These are phyloP conservation scores for Valencia hispanica DNA, from an alignment of 2,797 vertebrate genomes.

Conservation along the genomic window DNA sequence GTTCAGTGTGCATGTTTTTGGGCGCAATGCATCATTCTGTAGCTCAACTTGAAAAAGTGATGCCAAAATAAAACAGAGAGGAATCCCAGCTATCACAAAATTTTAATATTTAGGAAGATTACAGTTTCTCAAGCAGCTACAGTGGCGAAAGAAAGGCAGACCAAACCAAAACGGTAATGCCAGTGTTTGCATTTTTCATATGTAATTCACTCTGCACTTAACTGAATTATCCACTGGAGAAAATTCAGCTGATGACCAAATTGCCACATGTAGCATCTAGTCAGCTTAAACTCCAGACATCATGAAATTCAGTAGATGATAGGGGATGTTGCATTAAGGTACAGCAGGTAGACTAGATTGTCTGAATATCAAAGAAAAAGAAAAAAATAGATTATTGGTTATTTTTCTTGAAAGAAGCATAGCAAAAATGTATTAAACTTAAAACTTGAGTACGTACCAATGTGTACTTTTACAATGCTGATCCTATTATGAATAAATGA, in stretches of 20 bases:
- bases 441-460: not conserved
- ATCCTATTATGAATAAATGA: not conserved
- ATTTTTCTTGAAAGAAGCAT: not conserved
- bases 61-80: too few relatives aligned
- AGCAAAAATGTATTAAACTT: not conserved
- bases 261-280: not conserved
- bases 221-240: not conserved
- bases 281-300: not conserved
- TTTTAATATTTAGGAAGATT: not conserved
- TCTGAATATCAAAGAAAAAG: not conserved
- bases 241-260: not conserved
- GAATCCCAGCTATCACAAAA: not conserved
- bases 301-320: not conserved
- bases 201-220: not conserved
- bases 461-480: not conserved
- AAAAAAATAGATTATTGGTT: not conserved
- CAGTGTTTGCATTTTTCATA: not conserved
- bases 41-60: not conserved
- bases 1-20: too few relatives aligned
- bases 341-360: not conserved
- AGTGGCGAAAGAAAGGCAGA: not conserved
- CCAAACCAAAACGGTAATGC: not conserved
- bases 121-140: not conserved
- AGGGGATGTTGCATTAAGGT: not conserved
- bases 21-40: not conserved